Evolutionary conservation across 1,140 invertebrate genomes (phyloP).

Genomic region (Drosophila ficusphila): DNA sequence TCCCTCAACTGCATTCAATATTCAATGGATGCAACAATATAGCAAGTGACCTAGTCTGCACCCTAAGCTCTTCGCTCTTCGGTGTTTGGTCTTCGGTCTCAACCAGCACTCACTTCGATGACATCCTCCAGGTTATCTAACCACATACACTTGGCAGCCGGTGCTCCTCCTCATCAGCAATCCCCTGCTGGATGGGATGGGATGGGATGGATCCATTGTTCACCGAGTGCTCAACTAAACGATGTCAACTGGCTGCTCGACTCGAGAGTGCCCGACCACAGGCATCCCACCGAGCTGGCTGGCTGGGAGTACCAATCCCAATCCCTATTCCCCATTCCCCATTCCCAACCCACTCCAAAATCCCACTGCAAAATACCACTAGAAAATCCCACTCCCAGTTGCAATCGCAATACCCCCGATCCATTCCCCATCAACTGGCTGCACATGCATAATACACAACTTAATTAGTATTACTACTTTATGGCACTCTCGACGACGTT

Average conservation of each 20-base stretch:
- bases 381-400: background rate
- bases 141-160: constrained; percentile 47
- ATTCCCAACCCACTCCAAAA: no score
- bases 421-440: constrained; percentile 9
- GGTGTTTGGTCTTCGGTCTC: no score
- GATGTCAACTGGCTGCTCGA: constrained; percentile 71
- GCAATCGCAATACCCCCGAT: background rate
- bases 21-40: no score
- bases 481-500: constrained; percentile 64
- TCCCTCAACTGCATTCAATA: no score
- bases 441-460: constrained; percentile 80
- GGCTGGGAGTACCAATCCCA: background rate
- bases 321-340: no score
- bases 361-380: no score
- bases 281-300: background rate
- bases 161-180: constrained; percentile 18
- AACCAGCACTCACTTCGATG: constrained; percentile 6
- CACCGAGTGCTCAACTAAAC: constrained; percentile 49
- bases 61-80: no score
- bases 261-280: constrained; percentile 23
- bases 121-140: constrained; percentile 29
- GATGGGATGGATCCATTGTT: constrained; percentile 25
- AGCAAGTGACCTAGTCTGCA: no score
- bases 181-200: background rate
- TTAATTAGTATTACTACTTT: constrained; percentile 83